Evolutionary conservation across 30 jellyfish, hydroid and myxozoan species (phyloP).

Genomic region (Pseudorhiza aurosa): DNA sequence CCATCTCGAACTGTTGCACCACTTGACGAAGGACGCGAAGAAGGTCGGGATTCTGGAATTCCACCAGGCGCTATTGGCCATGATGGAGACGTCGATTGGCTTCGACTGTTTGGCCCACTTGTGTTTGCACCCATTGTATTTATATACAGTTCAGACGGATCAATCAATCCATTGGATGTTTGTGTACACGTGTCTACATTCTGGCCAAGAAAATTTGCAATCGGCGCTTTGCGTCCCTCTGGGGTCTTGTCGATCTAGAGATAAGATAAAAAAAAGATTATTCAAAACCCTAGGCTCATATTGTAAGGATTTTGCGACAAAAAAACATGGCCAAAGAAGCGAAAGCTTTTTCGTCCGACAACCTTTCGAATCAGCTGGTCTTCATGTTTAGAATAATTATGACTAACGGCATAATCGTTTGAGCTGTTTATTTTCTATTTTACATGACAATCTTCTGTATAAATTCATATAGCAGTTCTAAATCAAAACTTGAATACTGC

Average conservation of each 20-base stretch:
- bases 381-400: too few species aligned
- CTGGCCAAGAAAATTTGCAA: slow-evolving; percentile 59
- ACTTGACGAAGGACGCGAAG: slow-evolving; percentile 61
- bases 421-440: too few species aligned
- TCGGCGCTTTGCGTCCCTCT: slow-evolving; percentile 96
- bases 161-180: slow-evolving; percentile 84
- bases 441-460: too few species aligned
- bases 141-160: slow-evolving; percentile 68
- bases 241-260: slow-evolving; percentile 88
- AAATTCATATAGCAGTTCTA: too few species aligned
- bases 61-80: slow-evolving; percentile 93
- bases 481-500: too few species aligned
- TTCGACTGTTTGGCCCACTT: slow-evolving; percentile 81
- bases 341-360: too few species aligned
- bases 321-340: too few species aligned
- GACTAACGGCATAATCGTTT: too few species aligned
- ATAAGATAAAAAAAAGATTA: background rate
- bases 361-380: too few species aligned
- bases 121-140: slow-evolving; percentile 23
- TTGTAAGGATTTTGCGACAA: too few species aligned
- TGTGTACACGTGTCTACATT: slow-evolving; percentile 92
- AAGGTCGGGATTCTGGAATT: slow-evolving; percentile 66
- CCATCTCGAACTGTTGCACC: slow-evolving; percentile 61
- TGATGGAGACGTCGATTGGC: slow-evolving; percentile 94
- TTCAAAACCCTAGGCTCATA: too few species aligned